Percentiles rank a stretch among this genome's conserved stretches.
Evolutionary conservation across 53 echinoderm and acorn worm genomes (phyloP).

Genomic region (Holothuria leucospilota): DNA sequence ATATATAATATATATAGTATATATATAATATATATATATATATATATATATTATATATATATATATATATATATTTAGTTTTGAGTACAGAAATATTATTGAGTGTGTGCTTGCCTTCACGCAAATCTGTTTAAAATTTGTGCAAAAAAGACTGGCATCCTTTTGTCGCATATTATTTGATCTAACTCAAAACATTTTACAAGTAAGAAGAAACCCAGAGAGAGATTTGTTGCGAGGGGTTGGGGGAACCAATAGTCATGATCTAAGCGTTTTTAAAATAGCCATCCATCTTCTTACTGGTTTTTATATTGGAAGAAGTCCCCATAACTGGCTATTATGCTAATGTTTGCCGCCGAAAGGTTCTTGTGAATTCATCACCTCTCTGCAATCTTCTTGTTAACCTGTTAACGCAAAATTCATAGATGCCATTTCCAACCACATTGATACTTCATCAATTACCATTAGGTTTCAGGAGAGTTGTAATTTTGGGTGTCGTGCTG

Average conservation of each 20-base stretch:
- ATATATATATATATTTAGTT: no score
- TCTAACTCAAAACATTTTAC: slow-evolving; percentile 59
- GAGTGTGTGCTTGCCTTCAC: slow-evolving; percentile 66
- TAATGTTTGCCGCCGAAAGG: slow-evolving; percentile 68
- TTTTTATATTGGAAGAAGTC: slow-evolving; percentile 72
- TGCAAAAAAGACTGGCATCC: slow-evolving; percentile 65
- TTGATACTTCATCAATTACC: slow-evolving; percentile 66
- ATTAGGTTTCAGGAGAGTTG: slow-evolving; percentile 25
- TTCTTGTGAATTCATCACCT: slow-evolving; percentile 49
- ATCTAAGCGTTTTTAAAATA: slow-evolving; percentile 37
- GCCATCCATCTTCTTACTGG: slow-evolving; percentile 66
- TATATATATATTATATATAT: no score
- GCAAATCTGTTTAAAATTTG: slow-evolving; percentile 60
- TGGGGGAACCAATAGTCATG: slow-evolving; percentile 33
- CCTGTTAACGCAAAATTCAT: slow-evolving; percentile 55
- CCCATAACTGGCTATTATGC: slow-evolving; percentile 60
- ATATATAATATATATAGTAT: no score
- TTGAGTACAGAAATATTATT: slow-evolving; percentile 50
- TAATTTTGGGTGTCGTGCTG: slow-evolving; percentile 34
- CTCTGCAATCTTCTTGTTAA: slow-evolving; percentile 65
- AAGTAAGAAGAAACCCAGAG: slow-evolving; percentile 64
- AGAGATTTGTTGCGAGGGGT: slow-evolving; percentile 58
- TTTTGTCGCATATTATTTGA: slow-evolving; percentile 75
- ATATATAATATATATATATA: no score
- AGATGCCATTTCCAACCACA: slow-evolving; percentile 50